Evolutionary conservation across 2,797 vertebrate species (phyloP).

Genomic region (Clamator glandarius): DNA sequence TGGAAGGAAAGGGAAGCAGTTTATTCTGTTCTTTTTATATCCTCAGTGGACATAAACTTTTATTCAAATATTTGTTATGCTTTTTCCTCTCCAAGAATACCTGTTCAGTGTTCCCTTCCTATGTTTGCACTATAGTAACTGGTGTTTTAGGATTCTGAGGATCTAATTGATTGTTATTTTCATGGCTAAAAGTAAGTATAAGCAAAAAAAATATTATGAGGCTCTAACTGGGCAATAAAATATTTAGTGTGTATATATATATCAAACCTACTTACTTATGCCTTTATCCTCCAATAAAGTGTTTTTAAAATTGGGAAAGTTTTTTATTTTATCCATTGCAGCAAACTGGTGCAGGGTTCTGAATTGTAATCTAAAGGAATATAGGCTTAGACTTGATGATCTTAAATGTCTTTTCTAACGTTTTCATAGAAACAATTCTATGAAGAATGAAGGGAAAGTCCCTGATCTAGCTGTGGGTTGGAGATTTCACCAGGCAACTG

Average conservation of each 20-base stretch:
- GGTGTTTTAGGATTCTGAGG: not conserved
- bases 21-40: slow-evolving; percentile 40
- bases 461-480: not conserved
- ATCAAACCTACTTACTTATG: not conserved
- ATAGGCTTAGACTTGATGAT: no score
- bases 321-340: not conserved
- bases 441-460: not conserved
- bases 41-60: slow-evolving; percentile 2
- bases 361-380: not conserved
- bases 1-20: slow-evolving; percentile 33
- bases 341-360: not conserved
- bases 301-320: not conserved
- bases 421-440: no score
- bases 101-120: not conserved
- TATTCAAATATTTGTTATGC: slow-evolving; percentile 38
- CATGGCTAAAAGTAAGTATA: not conserved
- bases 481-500: not conserved
- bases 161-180: not conserved
- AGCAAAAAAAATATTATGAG: not conserved
- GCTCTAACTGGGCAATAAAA: not conserved
- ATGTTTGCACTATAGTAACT: not conserved
- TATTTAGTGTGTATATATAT: not conserved
- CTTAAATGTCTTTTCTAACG: no score
- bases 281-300: not conserved
- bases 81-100: slow-evolving; percentile 39